Percentiles rank a stretch among this genome's conserved stretches.
These are phyloP conservation scores for Oenanthe oenanthe DNA, from an alignment of 2,113 vertebrate species.

Conservation along the genomic window DNA sequence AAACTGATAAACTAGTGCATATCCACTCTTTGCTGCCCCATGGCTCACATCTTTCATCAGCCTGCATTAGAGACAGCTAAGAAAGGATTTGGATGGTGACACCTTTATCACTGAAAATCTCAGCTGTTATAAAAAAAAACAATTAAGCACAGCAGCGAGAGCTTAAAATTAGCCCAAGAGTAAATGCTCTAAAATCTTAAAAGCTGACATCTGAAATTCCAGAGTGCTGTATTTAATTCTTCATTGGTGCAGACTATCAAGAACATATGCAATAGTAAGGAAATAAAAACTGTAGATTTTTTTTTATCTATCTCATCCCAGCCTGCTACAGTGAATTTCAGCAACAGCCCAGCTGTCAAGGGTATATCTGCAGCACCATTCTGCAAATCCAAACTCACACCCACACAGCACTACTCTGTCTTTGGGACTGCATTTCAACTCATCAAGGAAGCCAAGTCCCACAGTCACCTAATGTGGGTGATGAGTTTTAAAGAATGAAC, in stretches of 20 bases:
- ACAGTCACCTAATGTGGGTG: slow-evolving; percentile 23
- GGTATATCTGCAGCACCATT: slow-evolving; percentile 30
- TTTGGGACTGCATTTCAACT: slow-evolving; percentile 17
- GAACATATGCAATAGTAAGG: background rate
- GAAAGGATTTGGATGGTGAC: background rate
- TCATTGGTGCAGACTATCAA: background rate
- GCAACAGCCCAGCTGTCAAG: slow-evolving; percentile 24
- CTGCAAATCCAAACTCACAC: slow-evolving; percentile 52
- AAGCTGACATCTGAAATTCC: slow-evolving; percentile 32
- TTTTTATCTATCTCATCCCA: background rate
- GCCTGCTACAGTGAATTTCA: slow-evolving; percentile 24
- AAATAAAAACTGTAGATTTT: background rate
- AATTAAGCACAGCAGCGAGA: slow-evolving; percentile 19
- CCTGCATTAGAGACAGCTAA: background rate
- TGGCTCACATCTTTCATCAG: background rate
- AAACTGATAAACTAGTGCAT: background rate
- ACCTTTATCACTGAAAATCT: slow-evolving; percentile 8
- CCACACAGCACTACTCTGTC: slow-evolving; percentile 4
- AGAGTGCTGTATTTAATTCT: background rate
- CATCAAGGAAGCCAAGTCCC: background rate
- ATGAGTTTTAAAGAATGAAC: slow-evolving; percentile 47
- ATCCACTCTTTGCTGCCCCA: background rate
- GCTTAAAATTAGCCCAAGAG: slow-evolving; percentile 37
- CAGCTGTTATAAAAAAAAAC: background rate
- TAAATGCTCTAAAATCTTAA: slow-evolving; percentile 20